These are phyloP conservation scores for Brienomyrus brachyistius DNA, from an alignment of 2,113 vertebrate species.

Conservation along the genomic window DNA sequence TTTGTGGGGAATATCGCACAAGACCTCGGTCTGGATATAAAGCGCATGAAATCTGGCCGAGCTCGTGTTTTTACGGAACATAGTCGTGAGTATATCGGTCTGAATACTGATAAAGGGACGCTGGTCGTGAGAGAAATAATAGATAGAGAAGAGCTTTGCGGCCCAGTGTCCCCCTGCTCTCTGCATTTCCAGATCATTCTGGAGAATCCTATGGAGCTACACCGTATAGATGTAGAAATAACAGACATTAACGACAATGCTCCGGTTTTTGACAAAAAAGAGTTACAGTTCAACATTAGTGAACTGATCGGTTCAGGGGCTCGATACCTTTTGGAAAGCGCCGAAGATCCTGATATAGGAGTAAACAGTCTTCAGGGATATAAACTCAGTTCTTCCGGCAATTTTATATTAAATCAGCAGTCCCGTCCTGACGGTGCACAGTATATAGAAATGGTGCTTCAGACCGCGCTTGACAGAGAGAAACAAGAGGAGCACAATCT, in stretches of 20 bases:
- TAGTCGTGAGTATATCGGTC: constrained; percentile 32
- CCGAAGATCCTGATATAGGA: constrained; percentile 52
- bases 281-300: constrained; percentile 48
- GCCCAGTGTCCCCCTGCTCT: constrained; percentile 24
- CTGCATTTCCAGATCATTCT: constrained; percentile 27
- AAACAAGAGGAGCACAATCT: constrained; percentile 33
- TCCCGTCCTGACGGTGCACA: constrained; percentile 29
- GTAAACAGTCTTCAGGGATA: constrained; percentile 51
- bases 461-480: constrained; percentile 48
- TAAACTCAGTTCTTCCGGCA: constrained; percentile 41
- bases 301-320: constrained; percentile 36
- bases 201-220: constrained; percentile 23
- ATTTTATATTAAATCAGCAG: constrained; percentile 48
- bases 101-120: constrained; percentile 27
- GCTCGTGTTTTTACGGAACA: constrained; percentile 36
- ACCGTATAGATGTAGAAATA: constrained; percentile 20
- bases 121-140: constrained; percentile 3
- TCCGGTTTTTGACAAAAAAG: constrained; percentile 9
- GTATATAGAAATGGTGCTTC: constrained; percentile 48
- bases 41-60: constrained; percentile 39
- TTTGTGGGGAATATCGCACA: constrained; percentile 27
- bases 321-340: constrained; percentile 40
- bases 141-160: background rate
- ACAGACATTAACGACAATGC: constrained; percentile 28
- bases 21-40: constrained; percentile 36